These are phyloP conservation scores for Hydriomena furcata DNA, from an alignment of 2,888 invertebrate species.

Conservation along the genomic window DNA sequence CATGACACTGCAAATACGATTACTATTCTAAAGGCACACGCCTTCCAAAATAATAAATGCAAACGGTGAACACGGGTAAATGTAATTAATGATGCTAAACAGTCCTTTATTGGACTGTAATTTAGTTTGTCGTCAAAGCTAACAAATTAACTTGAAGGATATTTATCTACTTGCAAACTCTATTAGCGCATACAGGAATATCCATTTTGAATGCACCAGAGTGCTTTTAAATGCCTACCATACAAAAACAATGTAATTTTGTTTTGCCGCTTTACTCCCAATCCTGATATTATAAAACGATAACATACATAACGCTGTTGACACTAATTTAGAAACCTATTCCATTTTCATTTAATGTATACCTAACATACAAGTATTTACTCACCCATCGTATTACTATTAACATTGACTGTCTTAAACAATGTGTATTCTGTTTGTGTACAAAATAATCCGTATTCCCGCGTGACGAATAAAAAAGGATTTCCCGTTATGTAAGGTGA, in stretches of 20 bases:
- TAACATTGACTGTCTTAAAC: too few relatives aligned
- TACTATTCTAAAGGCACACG: constrained; percentile 49
- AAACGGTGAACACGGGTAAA: constrained; percentile 55
- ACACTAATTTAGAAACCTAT: too few relatives aligned
- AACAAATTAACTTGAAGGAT: constrained; percentile 48
- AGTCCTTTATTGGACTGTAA: constrained; percentile 60
- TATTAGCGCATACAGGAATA: not conserved
- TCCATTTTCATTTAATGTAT: too few relatives aligned
- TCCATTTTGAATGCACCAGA: constrained; percentile 2
- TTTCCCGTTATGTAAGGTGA: constrained; percentile 64
- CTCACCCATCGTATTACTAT: too few relatives aligned
- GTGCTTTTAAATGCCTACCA: not conserved
- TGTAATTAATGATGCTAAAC: constrained; percentile 67
- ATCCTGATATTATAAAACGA: too few relatives aligned
- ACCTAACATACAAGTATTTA: too few relatives aligned
- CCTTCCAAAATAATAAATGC: constrained; percentile 59
- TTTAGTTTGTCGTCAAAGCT: constrained; percentile 54
- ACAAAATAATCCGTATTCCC: constrained; percentile 45
- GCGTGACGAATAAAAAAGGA: constrained; percentile 56
- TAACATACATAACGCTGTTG: too few relatives aligned
- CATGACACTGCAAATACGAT: constrained; percentile 53
- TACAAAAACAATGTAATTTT: not conserved
- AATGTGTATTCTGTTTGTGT: too few relatives aligned
- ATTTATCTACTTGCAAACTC: constrained; percentile 29
- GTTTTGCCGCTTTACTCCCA: too few relatives aligned